phyloP scores from a whole-genome alignment of 2,113 vertebrate species.

The Reinhardtius hippoglossoides region DNA sequence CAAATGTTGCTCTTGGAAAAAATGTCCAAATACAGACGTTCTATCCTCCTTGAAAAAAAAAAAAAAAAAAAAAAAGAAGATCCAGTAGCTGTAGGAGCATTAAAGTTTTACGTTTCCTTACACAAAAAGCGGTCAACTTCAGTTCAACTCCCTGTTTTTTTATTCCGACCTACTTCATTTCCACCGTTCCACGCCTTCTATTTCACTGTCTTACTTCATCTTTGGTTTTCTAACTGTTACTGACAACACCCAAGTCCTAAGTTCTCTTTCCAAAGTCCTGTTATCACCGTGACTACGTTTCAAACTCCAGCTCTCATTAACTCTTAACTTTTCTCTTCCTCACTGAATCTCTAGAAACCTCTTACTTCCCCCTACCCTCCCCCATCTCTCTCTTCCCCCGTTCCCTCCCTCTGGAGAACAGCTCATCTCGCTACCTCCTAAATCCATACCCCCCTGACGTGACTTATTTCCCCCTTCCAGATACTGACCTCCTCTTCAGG shows the following conservation, averaged over 20 bases:
- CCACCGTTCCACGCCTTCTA: neutral
- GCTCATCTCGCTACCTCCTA: neutral
- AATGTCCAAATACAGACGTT: neutral
- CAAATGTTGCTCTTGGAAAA: neutral
- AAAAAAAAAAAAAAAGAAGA: too few species aligned
- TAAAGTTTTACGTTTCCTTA: neutral
- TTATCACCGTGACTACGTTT: neutral
- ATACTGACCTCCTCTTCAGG: conserved; percentile 88
- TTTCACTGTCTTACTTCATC: conserved; percentile 1
- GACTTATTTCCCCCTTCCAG: neutral
- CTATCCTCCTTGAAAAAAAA: neutral
- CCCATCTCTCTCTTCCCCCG: neutral
- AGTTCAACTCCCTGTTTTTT: neutral
- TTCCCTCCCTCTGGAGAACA: neutral
- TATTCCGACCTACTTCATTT: neutral
- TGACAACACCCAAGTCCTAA: conserved; percentile 14
- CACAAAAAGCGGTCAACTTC: neutral
- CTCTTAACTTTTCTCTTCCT: neutral
- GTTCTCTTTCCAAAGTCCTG: neutral
- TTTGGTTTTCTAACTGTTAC: neutral
- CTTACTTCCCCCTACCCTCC: neutral
- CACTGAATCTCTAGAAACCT: conserved; percentile 1
- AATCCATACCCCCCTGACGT: neutral
- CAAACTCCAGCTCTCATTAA: neutral
- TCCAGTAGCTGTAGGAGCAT: too few species aligned